phyloP scores from a whole-genome alignment of 2,888 invertebrate species.

The Caenorhabditis sp. region DNA sequence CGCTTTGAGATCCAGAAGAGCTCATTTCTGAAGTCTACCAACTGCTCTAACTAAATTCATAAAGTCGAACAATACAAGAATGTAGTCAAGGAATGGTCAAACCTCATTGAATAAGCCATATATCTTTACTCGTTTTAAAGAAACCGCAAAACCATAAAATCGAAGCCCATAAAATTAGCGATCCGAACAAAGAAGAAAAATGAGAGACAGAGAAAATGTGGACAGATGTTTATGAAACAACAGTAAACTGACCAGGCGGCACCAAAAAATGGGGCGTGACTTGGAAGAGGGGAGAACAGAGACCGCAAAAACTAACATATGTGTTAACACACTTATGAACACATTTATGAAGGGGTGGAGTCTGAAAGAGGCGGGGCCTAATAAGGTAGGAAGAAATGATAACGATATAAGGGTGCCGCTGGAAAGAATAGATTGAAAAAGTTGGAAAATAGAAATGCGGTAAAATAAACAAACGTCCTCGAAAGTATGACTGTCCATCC shows the following conservation, averaged over 20 bases:
- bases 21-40: too few species aligned
- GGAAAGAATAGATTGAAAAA: too few species aligned
- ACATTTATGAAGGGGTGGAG: not conserved
- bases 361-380: constrained; percentile 4
- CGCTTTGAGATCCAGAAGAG: too few species aligned
- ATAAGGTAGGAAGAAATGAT: not conserved
- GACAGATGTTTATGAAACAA: constrained; percentile 7
- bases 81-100: too few species aligned
- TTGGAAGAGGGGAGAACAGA: not conserved
- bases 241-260: constrained; percentile 15
- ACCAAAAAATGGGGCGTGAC: constrained; percentile 8
- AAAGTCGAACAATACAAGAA: too few species aligned
- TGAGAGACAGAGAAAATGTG: constrained; percentile 17
- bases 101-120: too few species aligned
- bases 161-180: constrained; percentile 1
- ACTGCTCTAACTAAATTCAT: too few species aligned
- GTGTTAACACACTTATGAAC: not conserved
- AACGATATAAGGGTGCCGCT: not conserved
- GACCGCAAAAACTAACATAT: not conserved
- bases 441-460: too few species aligned
- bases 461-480: too few species aligned
- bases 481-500: too few species aligned
- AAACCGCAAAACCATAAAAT: not conserved
- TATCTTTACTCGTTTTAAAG: not conserved
- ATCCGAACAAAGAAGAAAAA: constrained; percentile 8